Percentiles rank a stretch among this genome's conserved stretches.
These are phyloP conservation scores for Archegozetes longisetosus DNA, from an alignment of 1,140 invertebrate genomes.

Conservation along the genomic window DNA sequence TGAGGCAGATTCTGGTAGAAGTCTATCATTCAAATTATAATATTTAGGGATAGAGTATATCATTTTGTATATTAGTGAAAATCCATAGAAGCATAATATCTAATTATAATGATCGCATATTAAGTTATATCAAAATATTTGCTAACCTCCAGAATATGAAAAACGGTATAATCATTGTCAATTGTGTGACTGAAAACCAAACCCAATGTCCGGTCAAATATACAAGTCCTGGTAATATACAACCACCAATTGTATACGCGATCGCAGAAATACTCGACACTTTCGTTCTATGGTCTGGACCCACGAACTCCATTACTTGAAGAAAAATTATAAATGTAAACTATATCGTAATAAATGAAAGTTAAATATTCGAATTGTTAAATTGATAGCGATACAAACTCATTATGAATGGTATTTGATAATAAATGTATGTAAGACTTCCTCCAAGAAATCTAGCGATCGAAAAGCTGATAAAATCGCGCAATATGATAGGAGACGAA, in stretches of 20 bases:
- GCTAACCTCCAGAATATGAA: slow-evolving; percentile 15
- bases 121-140: neutral
- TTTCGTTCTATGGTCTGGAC: slow-evolving; percentile 76
- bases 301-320: slow-evolving; percentile 69
- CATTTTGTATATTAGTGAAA: too few species aligned
- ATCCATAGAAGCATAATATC: too few species aligned
- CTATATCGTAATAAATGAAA: slow-evolving; percentile 5
- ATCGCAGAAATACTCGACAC: slow-evolving; percentile 68
- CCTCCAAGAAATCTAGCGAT: slow-evolving; percentile 5
- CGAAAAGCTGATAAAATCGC: slow-evolving; percentile 15
- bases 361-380: neutral
- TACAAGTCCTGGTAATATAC: slow-evolving; percentile 58
- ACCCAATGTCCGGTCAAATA: slow-evolving; percentile 69
- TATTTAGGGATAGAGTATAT: too few species aligned
- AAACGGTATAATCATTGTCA: slow-evolving; percentile 9
- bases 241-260: slow-evolving; percentile 68
- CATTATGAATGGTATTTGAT: slow-evolving; percentile 20
- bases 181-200: slow-evolving; percentile 16
- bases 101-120: too few species aligned
- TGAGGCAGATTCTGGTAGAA: slow-evolving; percentile 34
- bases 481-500: slow-evolving; percentile 16
- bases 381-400: slow-evolving; percentile 14
- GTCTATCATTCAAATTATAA: slow-evolving; percentile 19
- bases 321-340: slow-evolving; percentile 21
- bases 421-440: slow-evolving; percentile 12